These are phyloP conservation scores for Protonibea diacanthus DNA, from an alignment of 2,797 vertebrate species.

Conservation along the genomic window DNA sequence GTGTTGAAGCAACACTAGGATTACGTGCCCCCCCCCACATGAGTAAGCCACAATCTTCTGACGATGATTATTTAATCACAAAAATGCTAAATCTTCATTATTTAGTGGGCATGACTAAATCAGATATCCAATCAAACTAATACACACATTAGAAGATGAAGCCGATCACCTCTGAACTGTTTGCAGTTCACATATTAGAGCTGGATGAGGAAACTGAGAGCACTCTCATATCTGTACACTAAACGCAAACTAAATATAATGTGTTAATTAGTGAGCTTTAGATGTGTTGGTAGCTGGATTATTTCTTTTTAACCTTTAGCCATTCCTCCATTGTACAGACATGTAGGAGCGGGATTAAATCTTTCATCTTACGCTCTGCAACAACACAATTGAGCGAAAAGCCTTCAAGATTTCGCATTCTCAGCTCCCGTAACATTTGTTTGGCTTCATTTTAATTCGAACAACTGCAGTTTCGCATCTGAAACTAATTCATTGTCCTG, in stretches of 20 bases:
- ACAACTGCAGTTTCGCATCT: constrained; percentile 25
- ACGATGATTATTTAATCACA: constrained; percentile 1
- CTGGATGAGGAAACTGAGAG: neutral
- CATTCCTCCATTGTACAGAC: neutral
- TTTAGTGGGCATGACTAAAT: neutral
- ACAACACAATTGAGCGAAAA: neutral
- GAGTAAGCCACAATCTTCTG: neutral
- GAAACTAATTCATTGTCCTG: neutral
- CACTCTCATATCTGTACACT: neutral
- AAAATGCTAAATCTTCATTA: neutral
- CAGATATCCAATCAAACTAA: neutral
- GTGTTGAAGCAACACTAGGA: constrained; percentile 5
- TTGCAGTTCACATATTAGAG: neutral
- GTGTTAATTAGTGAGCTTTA: neutral
- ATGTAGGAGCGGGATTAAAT: too few relatives aligned
- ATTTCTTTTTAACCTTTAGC: constrained; percentile 20
- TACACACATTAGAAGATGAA: too few relatives aligned
- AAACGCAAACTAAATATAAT: neutral
- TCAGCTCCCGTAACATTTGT: neutral
- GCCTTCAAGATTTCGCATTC: neutral
- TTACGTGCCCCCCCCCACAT: neutral
- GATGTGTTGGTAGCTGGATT: neutral
- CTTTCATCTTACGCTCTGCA: neutral
- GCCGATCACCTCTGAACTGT: too few relatives aligned
- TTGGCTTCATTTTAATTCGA: constrained; percentile 3